Conservation (phyloP, 2,797 vertebrate genomes). For the Xiphorhynchus erythropygius region DNA sequence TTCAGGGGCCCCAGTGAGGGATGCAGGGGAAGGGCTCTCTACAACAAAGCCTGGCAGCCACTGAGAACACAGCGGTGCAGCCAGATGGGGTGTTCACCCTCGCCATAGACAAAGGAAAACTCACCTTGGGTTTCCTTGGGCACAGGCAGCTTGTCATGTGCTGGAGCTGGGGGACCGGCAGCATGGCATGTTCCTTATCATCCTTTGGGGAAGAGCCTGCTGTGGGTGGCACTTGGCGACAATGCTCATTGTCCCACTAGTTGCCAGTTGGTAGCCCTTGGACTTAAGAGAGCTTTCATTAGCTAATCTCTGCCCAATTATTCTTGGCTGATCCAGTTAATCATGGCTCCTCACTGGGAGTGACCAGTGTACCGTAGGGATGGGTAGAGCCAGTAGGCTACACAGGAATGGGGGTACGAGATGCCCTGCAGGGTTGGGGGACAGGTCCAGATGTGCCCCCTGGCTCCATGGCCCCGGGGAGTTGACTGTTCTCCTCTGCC, state of each 20-base stretch:
- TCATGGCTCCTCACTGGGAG: not conserved
- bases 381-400: not conserved
- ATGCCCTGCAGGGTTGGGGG: not conserved
- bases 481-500: not conserved
- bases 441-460: rapidly evolving
- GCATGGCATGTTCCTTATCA: rapidly evolving
- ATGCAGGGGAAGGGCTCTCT: not conserved
- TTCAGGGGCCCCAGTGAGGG: not conserved
- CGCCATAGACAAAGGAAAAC: not conserved
- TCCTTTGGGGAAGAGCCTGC: not conserved
- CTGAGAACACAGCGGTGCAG: not conserved
- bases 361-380: not conserved
- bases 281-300: not conserved
- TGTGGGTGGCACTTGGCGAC: not conserved
- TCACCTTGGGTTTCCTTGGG: not conserved
- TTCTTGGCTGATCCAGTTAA: slow-evolving; percentile 43
- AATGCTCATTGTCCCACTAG: not conserved
- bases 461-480: rapidly evolving
- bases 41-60: not conserved
- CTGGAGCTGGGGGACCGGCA: not conserved
- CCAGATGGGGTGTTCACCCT: not conserved
- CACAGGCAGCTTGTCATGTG: not conserved
- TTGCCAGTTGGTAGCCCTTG: not conserved
- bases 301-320: slow-evolving; percentile 53
- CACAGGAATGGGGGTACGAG: rapidly evolving